Percentiles rank a stretch among this genome's conserved stretches.
phyloP scores from a whole-genome alignment of 1,140 invertebrate genomes.

The Anastrepha obliqua region DNA sequence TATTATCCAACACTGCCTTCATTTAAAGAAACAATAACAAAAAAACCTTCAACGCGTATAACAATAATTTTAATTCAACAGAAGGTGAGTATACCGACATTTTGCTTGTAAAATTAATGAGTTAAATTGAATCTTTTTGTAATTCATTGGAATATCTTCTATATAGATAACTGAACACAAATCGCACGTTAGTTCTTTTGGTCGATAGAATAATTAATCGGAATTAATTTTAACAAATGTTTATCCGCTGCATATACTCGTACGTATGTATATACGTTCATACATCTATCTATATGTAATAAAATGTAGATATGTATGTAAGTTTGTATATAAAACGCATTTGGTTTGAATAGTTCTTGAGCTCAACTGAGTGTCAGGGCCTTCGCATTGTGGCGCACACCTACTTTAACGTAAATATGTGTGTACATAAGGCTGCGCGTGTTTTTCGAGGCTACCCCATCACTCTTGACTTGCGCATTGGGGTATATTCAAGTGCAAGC shows the following conservation, averaged over 20 bases:
- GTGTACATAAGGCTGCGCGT: background rate
- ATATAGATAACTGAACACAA: background rate
- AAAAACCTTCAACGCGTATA: background rate
- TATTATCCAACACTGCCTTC: slow-evolving; percentile 40
- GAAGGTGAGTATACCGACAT: background rate
- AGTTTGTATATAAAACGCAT: background rate
- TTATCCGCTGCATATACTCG: background rate
- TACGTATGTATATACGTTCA: background rate
- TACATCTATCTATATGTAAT: background rate
- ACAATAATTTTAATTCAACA: background rate
- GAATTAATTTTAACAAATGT: background rate
- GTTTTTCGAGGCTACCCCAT: background rate
- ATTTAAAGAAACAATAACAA: background rate
- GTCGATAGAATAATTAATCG: background rate
- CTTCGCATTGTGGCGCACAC: background rate
- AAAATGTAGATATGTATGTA: background rate
- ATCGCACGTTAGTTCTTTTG: background rate
- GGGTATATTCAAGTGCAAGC: slow-evolving; percentile 34
- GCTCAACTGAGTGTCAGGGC: background rate
- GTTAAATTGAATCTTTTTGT: background rate
- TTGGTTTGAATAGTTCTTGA: background rate
- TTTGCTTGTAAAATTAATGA: background rate
- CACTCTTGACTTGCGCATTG: slow-evolving; percentile 15
- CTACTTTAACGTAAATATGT: background rate
- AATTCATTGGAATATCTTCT: background rate